Conservation (phyloP, 2,888 invertebrate species). For the Drosophila mercatorum region DNA sequence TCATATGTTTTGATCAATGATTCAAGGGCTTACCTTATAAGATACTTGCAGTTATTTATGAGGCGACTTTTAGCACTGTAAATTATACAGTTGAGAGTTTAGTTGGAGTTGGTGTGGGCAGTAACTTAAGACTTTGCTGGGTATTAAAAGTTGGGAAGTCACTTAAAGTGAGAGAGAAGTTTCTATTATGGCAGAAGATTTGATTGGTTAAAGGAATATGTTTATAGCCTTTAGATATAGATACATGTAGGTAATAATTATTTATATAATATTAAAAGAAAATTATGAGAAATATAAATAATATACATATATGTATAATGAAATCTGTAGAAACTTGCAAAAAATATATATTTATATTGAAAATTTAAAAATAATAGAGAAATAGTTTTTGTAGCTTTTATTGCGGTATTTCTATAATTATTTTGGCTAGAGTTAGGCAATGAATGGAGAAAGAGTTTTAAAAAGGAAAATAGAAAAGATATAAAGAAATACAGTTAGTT, state of each 20-base stretch:
- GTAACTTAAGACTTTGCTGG: not conserved
- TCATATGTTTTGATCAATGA: conserved; percentile 55
- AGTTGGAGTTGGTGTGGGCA: not conserved
- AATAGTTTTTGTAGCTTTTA: not conserved
- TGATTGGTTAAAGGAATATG: not conserved
- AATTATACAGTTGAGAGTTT: conserved; percentile 13
- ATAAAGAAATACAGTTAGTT: not conserved
- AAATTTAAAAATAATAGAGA: too few species aligned
- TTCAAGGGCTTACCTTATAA: conserved; percentile 17
- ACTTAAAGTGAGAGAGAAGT: not conserved
- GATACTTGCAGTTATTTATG: conserved; percentile 25
- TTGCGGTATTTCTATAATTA: conserved; percentile 3
- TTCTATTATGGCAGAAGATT: not conserved
- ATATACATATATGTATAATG: too few species aligned
- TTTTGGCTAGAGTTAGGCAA: conserved; percentile 1
- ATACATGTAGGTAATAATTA: too few species aligned
- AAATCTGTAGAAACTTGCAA: too few species aligned
- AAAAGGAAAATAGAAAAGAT: not conserved
- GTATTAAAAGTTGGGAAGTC: not conserved
- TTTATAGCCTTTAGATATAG: too few species aligned
- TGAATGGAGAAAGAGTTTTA: not conserved
- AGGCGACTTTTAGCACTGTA: conserved; percentile 3
- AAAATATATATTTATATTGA: too few species aligned
- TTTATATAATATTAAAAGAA: too few species aligned
- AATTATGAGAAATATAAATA: too few species aligned